A percentile compares a stretch with the other conserved stretches of the same genome.
These are phyloP conservation scores for Drosophila prolongata DNA, from an alignment of 2,888 invertebrate species.

Conservation along the genomic window DNA sequence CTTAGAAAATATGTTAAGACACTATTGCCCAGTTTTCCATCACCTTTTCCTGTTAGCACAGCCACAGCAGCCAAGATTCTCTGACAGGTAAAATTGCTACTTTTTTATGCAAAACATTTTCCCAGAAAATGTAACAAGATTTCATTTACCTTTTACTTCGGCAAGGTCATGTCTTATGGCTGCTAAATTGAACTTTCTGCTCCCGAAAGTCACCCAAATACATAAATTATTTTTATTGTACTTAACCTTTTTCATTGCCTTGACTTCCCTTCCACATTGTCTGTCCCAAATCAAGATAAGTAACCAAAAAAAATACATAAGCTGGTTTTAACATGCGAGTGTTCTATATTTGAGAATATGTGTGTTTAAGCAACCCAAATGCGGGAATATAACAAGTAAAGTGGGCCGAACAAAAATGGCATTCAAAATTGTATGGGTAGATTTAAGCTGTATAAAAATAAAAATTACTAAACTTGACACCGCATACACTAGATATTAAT, in stretches of 20 bases:
- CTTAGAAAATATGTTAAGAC: slow-evolving; percentile 8
- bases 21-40: slow-evolving; percentile 4
- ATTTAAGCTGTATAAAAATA: not conserved
- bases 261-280: slow-evolving; percentile 15
- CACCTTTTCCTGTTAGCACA: not conserved
- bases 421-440: not conserved
- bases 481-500: not conserved
- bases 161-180: slow-evolving; percentile 20
- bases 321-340: slow-evolving; percentile 29
- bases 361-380: slow-evolving; percentile 5
- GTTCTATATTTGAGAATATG: not conserved
- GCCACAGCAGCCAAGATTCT: slow-evolving; percentile 6
- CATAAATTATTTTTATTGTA: slow-evolving; percentile 47
- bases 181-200: slow-evolving; percentile 31
- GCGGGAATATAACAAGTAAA: slow-evolving; percentile 9
- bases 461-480: not conserved
- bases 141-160: slow-evolving; percentile 22
- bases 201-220: slow-evolving; percentile 35
- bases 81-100: slow-evolving; percentile 15
- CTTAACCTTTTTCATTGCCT: slow-evolving; percentile 42
- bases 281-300: slow-evolving; percentile 44
- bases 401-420: slow-evolving; percentile 16
- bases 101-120: slow-evolving; percentile 20
- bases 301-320: slow-evolving; percentile 36
- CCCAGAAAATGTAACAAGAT: not conserved